A percentile compares a stretch with the other conserved stretches of the same genome.
phyloP scores from a whole-genome alignment of 2,888 invertebrate species.

The Synergus itoensis region DNA sequence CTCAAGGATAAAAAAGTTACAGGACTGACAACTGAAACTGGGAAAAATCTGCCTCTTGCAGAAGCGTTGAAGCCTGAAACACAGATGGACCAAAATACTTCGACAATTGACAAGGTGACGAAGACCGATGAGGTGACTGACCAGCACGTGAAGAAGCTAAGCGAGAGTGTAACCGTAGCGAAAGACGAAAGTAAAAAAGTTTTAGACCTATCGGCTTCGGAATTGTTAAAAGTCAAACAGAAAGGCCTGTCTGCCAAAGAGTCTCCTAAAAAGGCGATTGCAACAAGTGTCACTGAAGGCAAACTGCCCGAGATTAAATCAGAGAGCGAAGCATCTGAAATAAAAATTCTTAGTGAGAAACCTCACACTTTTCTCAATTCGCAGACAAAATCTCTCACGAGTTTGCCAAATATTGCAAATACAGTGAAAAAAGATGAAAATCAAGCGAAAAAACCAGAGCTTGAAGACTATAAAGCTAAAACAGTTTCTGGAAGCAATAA shows the following conservation, averaged over 20 bases:
- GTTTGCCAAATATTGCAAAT: too few relatives aligned
- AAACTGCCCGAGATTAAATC: neutral
- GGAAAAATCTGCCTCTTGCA: conserved; percentile 19
- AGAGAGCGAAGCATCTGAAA: neutral
- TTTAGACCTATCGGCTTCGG: neutral
- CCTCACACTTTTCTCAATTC: neutral
- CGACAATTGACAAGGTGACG: conserved; percentile 21
- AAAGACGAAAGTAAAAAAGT: neutral
- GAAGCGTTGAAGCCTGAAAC: conserved; percentile 1
- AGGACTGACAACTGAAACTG: conserved; percentile 13
- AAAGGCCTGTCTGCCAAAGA: neutral
- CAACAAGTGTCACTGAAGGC: conserved; percentile 1
- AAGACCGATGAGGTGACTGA: conserved; percentile 8
- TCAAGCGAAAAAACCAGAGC: too few relatives aligned
- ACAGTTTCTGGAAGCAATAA: too few relatives aligned
- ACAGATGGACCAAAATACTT: conserved; percentile 8
- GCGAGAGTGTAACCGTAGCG: conserved; percentile 9
- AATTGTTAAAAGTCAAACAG: neutral
- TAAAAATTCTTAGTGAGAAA: neutral
- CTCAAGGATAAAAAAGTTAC: conserved; percentile 19
- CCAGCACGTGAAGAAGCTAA: conserved; percentile 30
- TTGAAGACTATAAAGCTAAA: too few relatives aligned
- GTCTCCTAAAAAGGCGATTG: conserved; percentile 2
- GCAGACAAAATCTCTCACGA: too few relatives aligned
- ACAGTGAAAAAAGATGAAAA: too few relatives aligned